These are phyloP conservation scores for Andrena hattorfiana DNA, from an alignment of 2,888 invertebrate genomes.

Conservation along the genomic window DNA sequence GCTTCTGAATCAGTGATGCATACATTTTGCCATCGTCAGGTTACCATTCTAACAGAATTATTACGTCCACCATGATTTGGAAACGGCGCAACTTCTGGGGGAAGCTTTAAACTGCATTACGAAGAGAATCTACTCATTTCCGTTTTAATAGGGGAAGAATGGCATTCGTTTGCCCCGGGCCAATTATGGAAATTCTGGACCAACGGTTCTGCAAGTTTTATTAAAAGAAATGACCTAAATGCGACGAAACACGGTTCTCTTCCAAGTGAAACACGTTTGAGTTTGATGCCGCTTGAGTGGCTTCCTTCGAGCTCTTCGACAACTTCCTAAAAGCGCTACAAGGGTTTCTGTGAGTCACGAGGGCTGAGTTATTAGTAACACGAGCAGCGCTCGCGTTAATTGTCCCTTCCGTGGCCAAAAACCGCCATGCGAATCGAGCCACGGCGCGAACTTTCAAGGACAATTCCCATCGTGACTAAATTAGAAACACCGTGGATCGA, in stretches of 20 bases:
- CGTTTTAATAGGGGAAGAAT: no score
- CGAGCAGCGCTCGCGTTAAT: conserved; percentile 43
- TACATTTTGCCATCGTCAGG: no score
- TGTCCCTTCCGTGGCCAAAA: conserved; percentile 42
- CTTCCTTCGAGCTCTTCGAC: conserved; percentile 16
- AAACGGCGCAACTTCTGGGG: no score
- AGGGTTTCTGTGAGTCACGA: conserved; percentile 37
- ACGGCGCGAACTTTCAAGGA: conserved; percentile 37
- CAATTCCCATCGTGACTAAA: conserved; percentile 36
- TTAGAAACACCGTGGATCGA: conserved; percentile 37
- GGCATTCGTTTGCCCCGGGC: no score
- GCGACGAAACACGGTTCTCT: neutral
- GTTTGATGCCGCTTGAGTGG: neutral
- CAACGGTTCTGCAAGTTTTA: neutral
- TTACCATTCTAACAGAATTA: no score
- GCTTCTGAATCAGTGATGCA: neutral
- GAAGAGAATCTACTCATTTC: no score
- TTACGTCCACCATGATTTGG: no score
- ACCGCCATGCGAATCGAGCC: conserved; percentile 18
- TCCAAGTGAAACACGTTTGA: neutral
- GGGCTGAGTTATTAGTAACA: conserved; percentile 40
- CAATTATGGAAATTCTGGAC: neutral
- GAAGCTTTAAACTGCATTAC: no score
- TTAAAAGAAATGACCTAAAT: neutral
- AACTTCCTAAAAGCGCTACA: conserved; percentile 36